These are phyloP conservation scores for Phyllotreta cruciferae DNA, from an alignment of 2,888 invertebrate species.

Conservation along the genomic window DNA sequence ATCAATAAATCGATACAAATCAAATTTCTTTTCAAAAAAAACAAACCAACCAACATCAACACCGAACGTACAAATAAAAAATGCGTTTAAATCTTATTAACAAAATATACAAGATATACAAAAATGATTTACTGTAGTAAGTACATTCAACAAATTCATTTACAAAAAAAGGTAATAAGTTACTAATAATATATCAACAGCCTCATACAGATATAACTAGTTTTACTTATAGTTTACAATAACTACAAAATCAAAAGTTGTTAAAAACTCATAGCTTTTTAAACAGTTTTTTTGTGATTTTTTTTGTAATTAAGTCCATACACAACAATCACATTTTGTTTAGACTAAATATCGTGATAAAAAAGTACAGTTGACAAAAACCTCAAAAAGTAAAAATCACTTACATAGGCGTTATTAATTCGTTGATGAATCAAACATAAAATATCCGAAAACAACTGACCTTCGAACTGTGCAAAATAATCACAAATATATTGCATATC, in stretches of 20 bases:
- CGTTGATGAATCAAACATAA: too few relatives aligned
- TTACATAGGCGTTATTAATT: too few relatives aligned
- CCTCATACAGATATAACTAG: constrained; percentile 58
- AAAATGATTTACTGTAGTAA: constrained; percentile 49
- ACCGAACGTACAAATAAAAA: constrained; percentile 31
- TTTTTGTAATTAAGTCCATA: constrained; percentile 16
- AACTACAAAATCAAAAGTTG: constrained; percentile 54
- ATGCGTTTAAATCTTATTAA: constrained; percentile 36
- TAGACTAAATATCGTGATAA: neutral
- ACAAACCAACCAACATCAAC: constrained; percentile 23
- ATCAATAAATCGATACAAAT: too few relatives aligned
- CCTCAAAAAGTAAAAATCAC: too few relatives aligned
- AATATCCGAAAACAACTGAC: too few relatives aligned
- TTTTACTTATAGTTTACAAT: constrained; percentile 53
- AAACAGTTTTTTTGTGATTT: constrained; percentile 37
- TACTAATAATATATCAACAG: constrained; percentile 59
- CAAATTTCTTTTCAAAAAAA: too few relatives aligned
- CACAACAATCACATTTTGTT: neutral
- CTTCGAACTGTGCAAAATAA: too few relatives aligned
- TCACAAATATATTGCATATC: too few relatives aligned
- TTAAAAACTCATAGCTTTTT: constrained; percentile 47
- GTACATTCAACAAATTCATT: constrained; percentile 56
- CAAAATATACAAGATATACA: constrained; percentile 45
- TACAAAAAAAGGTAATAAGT: constrained; percentile 57
- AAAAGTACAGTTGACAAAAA: neutral